phyloP scores from a whole-genome alignment of 2,888 invertebrate species.

The Troides oblongomaculatus region DNA sequence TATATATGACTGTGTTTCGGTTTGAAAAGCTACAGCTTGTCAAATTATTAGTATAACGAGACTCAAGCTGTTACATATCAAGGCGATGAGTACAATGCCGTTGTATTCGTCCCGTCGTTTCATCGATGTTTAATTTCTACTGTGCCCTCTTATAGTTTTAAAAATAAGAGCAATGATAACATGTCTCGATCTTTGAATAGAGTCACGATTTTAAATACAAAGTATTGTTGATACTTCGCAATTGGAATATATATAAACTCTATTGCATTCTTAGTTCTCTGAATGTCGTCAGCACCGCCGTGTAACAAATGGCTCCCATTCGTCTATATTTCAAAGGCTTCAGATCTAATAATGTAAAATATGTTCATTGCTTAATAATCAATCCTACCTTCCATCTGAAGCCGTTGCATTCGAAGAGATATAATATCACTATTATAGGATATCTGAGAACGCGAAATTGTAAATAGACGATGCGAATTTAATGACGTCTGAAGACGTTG shows the following conservation, averaged over 20 bases:
- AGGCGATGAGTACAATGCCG: too few species aligned
- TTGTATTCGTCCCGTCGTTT: too few species aligned
- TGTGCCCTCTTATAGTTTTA: background rate
- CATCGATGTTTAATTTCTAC: background rate
- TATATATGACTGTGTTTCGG: too few species aligned
- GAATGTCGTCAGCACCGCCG: constrained; percentile 33
- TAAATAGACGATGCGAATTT: constrained; percentile 47
- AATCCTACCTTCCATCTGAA: constrained; percentile 32
- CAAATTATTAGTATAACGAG: too few species aligned
- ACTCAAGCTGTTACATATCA: too few species aligned
- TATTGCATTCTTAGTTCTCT: constrained; percentile 12
- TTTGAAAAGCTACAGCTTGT: too few species aligned
- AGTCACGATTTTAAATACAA: constrained; percentile 28
- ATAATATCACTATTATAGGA: constrained; percentile 29
- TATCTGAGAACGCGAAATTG: constrained; percentile 14
- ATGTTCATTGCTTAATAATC: constrained; percentile 68
- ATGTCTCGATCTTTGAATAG: background rate
- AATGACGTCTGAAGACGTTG: constrained; percentile 41
- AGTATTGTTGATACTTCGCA: background rate
- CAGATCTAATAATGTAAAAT: constrained; percentile 65
- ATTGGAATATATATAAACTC: constrained; percentile 13
- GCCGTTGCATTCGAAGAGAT: constrained; percentile 14
- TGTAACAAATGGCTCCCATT: constrained; percentile 60
- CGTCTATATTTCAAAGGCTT: constrained; percentile 61
- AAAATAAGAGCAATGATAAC: background rate